These are phyloP conservation scores for Tolmerus cingulatus DNA, from an alignment of 2,888 invertebrate species.

Conservation along the genomic window DNA sequence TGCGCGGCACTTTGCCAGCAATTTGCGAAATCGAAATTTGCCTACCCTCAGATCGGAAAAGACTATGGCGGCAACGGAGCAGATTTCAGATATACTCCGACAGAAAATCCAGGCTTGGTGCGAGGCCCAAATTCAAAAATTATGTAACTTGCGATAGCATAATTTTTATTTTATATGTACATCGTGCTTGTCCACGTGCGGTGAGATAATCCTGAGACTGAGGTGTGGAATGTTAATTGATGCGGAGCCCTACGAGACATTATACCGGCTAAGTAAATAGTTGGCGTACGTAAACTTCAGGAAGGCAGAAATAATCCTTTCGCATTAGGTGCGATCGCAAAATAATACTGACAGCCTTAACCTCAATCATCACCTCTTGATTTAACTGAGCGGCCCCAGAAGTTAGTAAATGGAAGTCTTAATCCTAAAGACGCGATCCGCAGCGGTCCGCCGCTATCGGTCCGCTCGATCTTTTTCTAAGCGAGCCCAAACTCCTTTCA, in stretches of 20 bases:
- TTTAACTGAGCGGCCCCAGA: background rate
- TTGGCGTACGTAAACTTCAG: background rate
- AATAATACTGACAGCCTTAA: background rate
- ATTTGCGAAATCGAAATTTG: background rate
- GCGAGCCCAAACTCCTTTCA: background rate
- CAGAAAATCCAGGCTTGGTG: background rate
- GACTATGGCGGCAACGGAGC: background rate
- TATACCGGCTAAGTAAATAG: background rate
- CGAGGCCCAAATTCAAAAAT: background rate
- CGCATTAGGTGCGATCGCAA: background rate
- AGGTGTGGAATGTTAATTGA: background rate
- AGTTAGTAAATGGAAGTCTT: constrained; percentile 4
- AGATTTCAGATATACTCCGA: background rate
- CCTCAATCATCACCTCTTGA: background rate
- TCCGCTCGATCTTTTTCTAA: background rate
- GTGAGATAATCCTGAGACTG: background rate
- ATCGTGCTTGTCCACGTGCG: background rate
- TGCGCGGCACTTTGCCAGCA: background rate
- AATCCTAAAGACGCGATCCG: background rate
- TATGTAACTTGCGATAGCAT: background rate
- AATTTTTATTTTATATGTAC: background rate
- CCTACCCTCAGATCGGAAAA: background rate
- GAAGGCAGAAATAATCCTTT: background rate
- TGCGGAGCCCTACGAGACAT: background rate
- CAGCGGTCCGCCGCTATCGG: background rate